Conservation (phyloP, 2,888 invertebrate genomes). For the Chrysomela aeneicollis region DNA sequence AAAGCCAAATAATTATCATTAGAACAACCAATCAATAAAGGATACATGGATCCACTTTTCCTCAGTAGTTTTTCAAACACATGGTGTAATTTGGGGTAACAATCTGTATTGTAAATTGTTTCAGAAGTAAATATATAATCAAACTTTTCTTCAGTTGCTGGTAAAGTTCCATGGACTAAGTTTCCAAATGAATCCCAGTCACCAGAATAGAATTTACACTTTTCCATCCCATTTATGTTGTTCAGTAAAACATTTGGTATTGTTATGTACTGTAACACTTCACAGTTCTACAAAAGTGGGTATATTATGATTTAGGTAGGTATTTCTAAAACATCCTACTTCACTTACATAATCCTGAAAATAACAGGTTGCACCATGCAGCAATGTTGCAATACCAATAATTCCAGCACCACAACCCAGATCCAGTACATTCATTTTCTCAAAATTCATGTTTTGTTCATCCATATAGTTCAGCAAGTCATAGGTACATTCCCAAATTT, state of each 20-base stretch:
- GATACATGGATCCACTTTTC: constrained; percentile 71
- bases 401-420: constrained; percentile 93
- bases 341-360: constrained; percentile 94
- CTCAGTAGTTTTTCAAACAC: constrained; percentile 72
- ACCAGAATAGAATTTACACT: constrained; percentile 71
- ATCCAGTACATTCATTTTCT: constrained; percentile 75
- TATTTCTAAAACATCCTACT: constrained; percentile 80
- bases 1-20: not conserved
- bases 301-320: constrained; percentile 59
- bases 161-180: constrained; percentile 63
- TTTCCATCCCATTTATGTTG: constrained; percentile 56
- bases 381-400: constrained; percentile 80
- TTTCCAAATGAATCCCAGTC: constrained; percentile 69
- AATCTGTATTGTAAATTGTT: constrained; percentile 87
- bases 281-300: constrained; percentile 82
- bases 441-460: constrained; percentile 58
- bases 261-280: constrained; percentile 82
- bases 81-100: constrained; percentile 78
- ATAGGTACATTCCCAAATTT: constrained; percentile 94
- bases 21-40: constrained; percentile 52
- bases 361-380: constrained; percentile 74
- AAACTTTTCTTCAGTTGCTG: constrained; percentile 65
- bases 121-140: constrained; percentile 91
- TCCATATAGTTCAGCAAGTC: constrained; percentile 78
- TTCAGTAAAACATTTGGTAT: constrained; percentile 83